Percentiles rank a stretch among this genome's conserved stretches.
phyloP scores from a whole-genome alignment of 2,888 invertebrate species.

The Heliconius charithonia region DNA sequence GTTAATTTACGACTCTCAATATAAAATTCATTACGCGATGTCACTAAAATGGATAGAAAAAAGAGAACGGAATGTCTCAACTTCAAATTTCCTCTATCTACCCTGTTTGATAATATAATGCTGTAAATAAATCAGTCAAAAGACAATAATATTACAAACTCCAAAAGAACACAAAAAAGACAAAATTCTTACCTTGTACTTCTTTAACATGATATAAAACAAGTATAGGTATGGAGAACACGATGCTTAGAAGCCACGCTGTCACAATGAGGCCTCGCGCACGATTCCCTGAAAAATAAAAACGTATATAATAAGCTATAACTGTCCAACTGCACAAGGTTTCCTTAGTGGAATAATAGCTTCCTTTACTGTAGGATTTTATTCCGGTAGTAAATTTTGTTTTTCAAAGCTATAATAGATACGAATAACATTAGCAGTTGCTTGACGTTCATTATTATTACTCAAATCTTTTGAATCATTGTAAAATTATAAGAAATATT shows the following conservation, averaged over 20 bases:
- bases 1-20: too few species aligned
- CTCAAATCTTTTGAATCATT: background rate
- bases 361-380: background rate
- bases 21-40: background rate
- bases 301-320: background rate
- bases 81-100: background rate
- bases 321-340: slow-evolving; percentile 5
- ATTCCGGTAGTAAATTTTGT: background rate
- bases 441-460: background rate
- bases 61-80: background rate
- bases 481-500: too few species aligned
- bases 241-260: slow-evolving; percentile 92
- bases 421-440: too few species aligned
- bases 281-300: slow-evolving; percentile 88
- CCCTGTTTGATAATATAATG: background rate
- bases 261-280: slow-evolving; percentile 90
- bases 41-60: background rate
- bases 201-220: slow-evolving; percentile 91
- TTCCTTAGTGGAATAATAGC: slow-evolving; percentile 2
- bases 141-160: background rate
- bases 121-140: background rate
- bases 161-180: background rate
- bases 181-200: slow-evolving; percentile 85
- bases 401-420: background rate
- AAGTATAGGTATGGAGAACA: slow-evolving; percentile 92